Conservation (phyloP, 2,888 invertebrate genomes). For the Eilema griseolum region DNA sequence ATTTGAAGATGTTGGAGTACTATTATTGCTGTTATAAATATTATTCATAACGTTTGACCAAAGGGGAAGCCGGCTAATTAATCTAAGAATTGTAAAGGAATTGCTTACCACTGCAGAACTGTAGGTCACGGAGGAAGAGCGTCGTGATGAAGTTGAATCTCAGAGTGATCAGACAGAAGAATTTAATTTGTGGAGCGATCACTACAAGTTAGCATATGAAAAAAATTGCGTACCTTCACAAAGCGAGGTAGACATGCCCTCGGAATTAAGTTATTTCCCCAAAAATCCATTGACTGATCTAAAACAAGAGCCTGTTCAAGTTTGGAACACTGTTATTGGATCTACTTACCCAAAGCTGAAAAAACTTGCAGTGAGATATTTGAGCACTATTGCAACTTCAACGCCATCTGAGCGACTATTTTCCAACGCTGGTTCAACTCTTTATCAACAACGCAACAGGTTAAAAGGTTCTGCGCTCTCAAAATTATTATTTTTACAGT, state of each 20-base stretch:
- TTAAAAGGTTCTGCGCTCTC: slow-evolving; percentile 1
- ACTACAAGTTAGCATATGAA: not conserved
- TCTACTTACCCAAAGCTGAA: not conserved
- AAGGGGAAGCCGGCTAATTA: too few species aligned
- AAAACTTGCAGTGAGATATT: slow-evolving; percentile 2
- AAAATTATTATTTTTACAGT: not conserved
- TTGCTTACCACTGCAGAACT: too few species aligned
- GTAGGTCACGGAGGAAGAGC: not conserved
- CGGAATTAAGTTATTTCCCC: not conserved
- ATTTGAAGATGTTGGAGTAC: too few species aligned
- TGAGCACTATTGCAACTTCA: not conserved
- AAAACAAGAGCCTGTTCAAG: not conserved
- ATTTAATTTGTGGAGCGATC: slow-evolving; percentile 12
- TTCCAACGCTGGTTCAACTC: not conserved
- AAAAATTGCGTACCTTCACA: not conserved
- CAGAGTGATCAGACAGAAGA: slow-evolving; percentile 5
- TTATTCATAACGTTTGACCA: too few species aligned
- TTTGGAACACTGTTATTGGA: not conserved
- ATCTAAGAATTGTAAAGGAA: too few species aligned
- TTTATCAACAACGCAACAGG: slow-evolving; percentile 9
- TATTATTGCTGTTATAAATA: too few species aligned
- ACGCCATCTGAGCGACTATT: slow-evolving; percentile 5
- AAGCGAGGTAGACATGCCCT: not conserved
- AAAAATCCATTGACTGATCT: not conserved
- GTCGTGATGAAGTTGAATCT: not conserved